These are phyloP conservation scores for Sitobion miscanthi DNA, from an alignment of 1,140 invertebrate species.

Conservation along the genomic window DNA sequence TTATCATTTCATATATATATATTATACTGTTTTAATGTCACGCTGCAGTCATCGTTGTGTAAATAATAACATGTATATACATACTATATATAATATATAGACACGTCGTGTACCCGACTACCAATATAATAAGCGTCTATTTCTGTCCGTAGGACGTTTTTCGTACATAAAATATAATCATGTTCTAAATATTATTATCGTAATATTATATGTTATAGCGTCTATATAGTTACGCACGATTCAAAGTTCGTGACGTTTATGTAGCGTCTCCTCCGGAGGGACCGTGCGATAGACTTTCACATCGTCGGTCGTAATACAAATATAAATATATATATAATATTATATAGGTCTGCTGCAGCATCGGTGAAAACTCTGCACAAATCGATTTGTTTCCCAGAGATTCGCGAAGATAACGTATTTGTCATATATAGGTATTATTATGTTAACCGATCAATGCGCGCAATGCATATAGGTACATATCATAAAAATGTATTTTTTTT, in stretches of 20 bases:
- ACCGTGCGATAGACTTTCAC: background rate
- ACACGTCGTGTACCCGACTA: background rate
- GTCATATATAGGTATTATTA: background rate
- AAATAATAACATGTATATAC: background rate
- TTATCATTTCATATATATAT: too few species aligned
- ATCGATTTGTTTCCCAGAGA: constrained; percentile 9
- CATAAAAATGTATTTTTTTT: too few species aligned
- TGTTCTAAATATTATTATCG: background rate
- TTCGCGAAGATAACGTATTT: background rate
- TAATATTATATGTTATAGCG: background rate
- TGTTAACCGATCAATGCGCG: background rate
- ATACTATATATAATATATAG: background rate
- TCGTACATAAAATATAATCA: background rate
- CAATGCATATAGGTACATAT: background rate
- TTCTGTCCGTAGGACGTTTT: background rate
- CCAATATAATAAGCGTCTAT: background rate
- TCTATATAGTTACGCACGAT: background rate
- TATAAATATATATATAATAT: too few species aligned
- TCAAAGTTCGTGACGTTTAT: constrained; percentile 21
- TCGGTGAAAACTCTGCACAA: constrained; percentile 6
- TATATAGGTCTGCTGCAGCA: background rate
- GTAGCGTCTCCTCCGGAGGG: background rate
- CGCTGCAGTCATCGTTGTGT: background rate
- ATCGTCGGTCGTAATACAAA: background rate
- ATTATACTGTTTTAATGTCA: too few species aligned